phyloP scores from a whole-genome alignment of 2,797 vertebrate genomes.

The Holocentrus rufus region DNA sequence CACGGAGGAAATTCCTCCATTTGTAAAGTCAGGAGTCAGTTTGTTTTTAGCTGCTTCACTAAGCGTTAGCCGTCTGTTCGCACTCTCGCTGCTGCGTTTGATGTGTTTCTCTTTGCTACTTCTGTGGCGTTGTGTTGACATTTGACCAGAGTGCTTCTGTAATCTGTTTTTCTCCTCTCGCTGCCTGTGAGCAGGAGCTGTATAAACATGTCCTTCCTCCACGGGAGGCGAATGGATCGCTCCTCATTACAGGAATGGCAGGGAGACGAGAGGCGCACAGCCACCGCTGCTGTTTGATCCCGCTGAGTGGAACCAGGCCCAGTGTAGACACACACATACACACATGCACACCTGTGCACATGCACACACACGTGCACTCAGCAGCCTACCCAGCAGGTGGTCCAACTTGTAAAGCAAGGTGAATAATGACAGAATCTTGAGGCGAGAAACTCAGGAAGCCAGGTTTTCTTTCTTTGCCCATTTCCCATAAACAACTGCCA shows the following conservation, averaged over 20 bases:
- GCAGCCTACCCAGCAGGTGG: slow-evolving; percentile 17
- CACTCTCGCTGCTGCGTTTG: slow-evolving; percentile 68
- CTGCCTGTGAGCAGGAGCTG: slow-evolving; percentile 78
- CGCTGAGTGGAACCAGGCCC: slow-evolving; percentile 44
- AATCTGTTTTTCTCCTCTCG: slow-evolving; percentile 77
- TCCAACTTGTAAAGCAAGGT: background rate
- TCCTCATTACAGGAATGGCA: slow-evolving; percentile 73
- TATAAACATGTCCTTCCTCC: slow-evolving; percentile 80
- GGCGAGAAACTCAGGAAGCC: slow-evolving; percentile 8
- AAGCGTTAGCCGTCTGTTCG: slow-evolving; percentile 69
- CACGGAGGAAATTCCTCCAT: slow-evolving; percentile 70
- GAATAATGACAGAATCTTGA: slow-evolving; percentile 9
- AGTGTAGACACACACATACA: background rate
- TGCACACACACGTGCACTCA: background rate
- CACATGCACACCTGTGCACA: background rate
- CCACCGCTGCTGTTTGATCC: slow-evolving; percentile 50
- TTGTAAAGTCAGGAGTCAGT: slow-evolving; percentile 73
- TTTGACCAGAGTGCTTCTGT: slow-evolving; percentile 78
- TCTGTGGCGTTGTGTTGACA: slow-evolving; percentile 72
- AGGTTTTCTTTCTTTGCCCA: background rate
- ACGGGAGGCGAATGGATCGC: slow-evolving; percentile 76
- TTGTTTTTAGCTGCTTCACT: slow-evolving; percentile 74
- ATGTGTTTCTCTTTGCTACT: slow-evolving; percentile 72
- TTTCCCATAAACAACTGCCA: slow-evolving; percentile 9
- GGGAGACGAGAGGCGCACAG: slow-evolving; percentile 53